phyloP scores from a whole-genome alignment of 2,113 vertebrate genomes.

The Regulus satrapa region DNA sequence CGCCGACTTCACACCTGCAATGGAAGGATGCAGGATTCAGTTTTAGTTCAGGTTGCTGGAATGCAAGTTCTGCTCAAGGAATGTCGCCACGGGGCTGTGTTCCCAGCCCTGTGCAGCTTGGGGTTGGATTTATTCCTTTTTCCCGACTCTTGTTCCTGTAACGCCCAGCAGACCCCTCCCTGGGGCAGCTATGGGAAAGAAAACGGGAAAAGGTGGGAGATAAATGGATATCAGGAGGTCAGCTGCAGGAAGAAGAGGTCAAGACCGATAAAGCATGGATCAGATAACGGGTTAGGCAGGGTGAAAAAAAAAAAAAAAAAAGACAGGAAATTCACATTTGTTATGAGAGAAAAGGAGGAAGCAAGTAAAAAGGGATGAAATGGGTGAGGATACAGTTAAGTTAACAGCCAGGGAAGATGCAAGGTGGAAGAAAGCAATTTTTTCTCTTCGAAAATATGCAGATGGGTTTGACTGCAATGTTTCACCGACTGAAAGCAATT shows the following conservation, averaged over 20 bases:
- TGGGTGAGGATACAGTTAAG: conserved; percentile 8
- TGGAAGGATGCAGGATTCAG: not conserved
- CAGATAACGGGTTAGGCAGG: not conserved
- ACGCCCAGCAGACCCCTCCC: not conserved
- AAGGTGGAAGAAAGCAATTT: not conserved
- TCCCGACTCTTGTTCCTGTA: not conserved
- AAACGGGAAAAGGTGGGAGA: not conserved
- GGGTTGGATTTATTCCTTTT: not conserved
- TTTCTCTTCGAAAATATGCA: conserved; percentile 17
- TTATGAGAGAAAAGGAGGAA: conserved; percentile 48
- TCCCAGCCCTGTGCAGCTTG: not conserved
- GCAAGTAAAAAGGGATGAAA: not conserved
- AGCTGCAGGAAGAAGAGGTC: conserved; percentile 32
- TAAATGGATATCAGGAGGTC: conserved; percentile 18
- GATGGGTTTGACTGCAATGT: not conserved
- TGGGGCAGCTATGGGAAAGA: not conserved
- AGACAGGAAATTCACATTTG: conserved; percentile 44
- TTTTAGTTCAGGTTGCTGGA: not conserved
- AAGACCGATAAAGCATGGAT: not conserved
- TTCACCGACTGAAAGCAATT: not conserved
- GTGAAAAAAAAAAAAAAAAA: not conserved
- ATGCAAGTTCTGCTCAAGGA: not conserved
- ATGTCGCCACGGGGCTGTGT: not conserved
- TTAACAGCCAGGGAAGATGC: not conserved
- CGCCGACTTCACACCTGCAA: not conserved